Base-by-base conservation (phyloP, 2,113 vertebrate genomes). In the Sitta europaea region DNA sequence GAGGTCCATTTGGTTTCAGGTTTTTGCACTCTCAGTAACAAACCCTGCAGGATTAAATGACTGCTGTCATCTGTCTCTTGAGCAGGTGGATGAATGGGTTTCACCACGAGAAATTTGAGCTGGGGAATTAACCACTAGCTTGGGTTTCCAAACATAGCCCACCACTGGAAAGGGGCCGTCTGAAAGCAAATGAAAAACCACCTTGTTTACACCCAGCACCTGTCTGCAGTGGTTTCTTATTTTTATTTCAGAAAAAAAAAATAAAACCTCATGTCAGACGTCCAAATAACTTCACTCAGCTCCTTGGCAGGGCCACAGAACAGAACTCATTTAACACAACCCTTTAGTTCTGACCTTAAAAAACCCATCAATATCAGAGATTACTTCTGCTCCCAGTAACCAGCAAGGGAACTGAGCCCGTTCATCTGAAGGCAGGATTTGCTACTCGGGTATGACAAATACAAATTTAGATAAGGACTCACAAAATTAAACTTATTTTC, bases 401-500 rank as follows among this genome's bases (percentile, higher is more conserved):
- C 55, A 71, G 50, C 40, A 17, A 0, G 4, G 4, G 23, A 58
- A 22, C 2, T 22, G 12, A 33, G 25, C 40, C 54, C 14, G 22
- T 17, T 54, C n/a, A 43, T 15, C 65, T n/a, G 10, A 15, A 31
- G 20, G 36, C 62, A 86, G 42, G 42, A 71, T 62, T 57, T 81
- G 14, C 38, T 33, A 21, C 11, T 47, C 38, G 23, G 29, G 40
- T 6, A 36, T 1, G 5, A 45, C 71, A 76, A 42, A 14, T 48
- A 57, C 5, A 33, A 59, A 14, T 35, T 74, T 38, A 55, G 31
- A 51, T 18, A 47, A 50, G 38, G 23, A 38, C 8, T 36, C 0
- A 0, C 12, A 12, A 28, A 3, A 5, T 50, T 25, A 58, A 74
- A 24, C 40, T 7, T 7, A 8, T 15, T 36, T 8, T 5, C 25